These are phyloP conservation scores for Glossosoma conforme DNA, from an alignment of 1,140 invertebrate species.

Conservation along the genomic window DNA sequence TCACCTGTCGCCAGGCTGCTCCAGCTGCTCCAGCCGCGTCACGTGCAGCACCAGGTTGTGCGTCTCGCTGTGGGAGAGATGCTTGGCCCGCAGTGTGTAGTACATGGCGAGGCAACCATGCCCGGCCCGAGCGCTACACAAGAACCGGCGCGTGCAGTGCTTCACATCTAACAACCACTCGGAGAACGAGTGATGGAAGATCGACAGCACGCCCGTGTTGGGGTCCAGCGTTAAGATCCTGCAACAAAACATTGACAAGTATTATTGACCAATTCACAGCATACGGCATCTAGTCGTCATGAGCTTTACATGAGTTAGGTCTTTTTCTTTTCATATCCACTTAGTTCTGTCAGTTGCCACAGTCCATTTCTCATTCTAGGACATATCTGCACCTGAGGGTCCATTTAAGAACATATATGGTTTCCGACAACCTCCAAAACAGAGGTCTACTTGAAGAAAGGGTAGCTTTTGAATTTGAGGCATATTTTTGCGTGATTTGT, in stretches of 20 bases:
- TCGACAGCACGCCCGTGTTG: constrained; percentile 59
- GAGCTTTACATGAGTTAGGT: too few relatives aligned
- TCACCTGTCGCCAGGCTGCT: not conserved
- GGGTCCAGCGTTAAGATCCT: constrained; percentile 51
- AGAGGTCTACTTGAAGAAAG: too few relatives aligned
- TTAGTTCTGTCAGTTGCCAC: too few relatives aligned
- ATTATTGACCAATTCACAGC: too few relatives aligned
- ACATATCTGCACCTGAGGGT: too few relatives aligned
- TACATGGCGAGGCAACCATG: constrained; percentile 86
- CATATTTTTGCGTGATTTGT: too few relatives aligned
- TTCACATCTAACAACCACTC: constrained; percentile 95
- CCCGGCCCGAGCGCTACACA: constrained; percentile 81
- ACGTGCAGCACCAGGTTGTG: constrained; percentile 55
- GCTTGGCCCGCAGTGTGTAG: constrained; percentile 57
- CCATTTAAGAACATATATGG: too few relatives aligned
- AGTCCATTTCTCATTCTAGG: too few relatives aligned
- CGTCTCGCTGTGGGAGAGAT: constrained; percentile 47
- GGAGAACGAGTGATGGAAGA: constrained; percentile 89
- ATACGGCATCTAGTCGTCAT: too few relatives aligned
- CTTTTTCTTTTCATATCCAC: too few relatives aligned
- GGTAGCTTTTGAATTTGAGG: too few relatives aligned
- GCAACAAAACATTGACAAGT: not conserved
- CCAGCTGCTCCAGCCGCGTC: constrained; percentile 52
- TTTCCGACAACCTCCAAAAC: too few relatives aligned
- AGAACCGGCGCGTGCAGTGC: constrained; percentile 90